Evolutionary conservation across 2,113 vertebrate species (phyloP).

Genomic region (Neotragus moschatus): DNA sequence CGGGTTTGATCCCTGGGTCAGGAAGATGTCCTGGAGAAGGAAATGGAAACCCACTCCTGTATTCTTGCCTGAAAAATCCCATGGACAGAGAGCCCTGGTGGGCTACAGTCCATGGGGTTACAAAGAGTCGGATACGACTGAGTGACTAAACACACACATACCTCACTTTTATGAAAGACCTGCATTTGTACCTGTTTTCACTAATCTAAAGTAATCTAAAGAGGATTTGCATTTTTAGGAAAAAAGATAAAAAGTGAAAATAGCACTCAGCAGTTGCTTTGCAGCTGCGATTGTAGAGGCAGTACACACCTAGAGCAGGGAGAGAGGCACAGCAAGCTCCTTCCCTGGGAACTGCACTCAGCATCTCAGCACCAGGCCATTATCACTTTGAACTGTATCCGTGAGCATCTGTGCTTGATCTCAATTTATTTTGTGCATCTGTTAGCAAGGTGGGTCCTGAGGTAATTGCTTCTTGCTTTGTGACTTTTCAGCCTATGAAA

Average conservation of each 20-base stretch:
- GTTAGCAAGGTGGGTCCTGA: not conserved
- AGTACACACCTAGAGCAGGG: not conserved
- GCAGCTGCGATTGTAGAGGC: not conserved
- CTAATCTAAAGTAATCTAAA: not conserved
- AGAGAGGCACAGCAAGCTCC: not conserved
- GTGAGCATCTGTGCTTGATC: not conserved
- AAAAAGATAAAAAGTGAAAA: not conserved
- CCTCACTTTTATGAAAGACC: too few relatives aligned
- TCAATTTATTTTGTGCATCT: not conserved
- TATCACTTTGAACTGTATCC: not conserved
- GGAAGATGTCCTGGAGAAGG: not conserved
- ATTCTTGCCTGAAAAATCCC: not conserved
- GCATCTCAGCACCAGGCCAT: not conserved
- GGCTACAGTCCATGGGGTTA: not conserved
- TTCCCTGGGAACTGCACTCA: not conserved
- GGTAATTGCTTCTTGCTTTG: not conserved
- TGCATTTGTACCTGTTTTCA: not conserved
- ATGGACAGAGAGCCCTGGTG: not conserved
- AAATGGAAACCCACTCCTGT: not conserved
- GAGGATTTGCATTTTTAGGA: not conserved
- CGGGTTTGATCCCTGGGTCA: rapidly evolving
- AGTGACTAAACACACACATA: not conserved
- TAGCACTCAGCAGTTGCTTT: not conserved
- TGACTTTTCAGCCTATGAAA: not conserved
- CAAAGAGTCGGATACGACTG: not conserved